phyloP scores from a whole-genome alignment of 2,113 vertebrate genomes.

The Capra hircus region DNA sequence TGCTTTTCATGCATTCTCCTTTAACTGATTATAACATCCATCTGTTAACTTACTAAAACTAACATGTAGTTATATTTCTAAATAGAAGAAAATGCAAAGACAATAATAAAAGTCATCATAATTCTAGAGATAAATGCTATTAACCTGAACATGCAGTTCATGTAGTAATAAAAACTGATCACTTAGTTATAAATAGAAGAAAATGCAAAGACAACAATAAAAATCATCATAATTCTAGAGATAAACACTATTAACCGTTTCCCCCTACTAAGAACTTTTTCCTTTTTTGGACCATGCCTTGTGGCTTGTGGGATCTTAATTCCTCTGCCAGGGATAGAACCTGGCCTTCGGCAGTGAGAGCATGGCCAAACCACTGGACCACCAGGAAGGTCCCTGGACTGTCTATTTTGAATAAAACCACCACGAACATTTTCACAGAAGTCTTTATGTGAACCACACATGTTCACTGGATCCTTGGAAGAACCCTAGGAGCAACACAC shows the following conservation, averaged over 20 bases:
- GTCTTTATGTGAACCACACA: background rate
- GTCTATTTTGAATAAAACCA: background rate
- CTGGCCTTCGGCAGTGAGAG: background rate
- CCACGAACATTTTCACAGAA: background rate
- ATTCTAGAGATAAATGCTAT: background rate
- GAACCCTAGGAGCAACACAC: background rate
- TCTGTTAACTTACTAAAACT: background rate
- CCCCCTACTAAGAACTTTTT: background rate
- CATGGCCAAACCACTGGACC: background rate
- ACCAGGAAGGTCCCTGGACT: background rate
- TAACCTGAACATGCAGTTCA: background rate
- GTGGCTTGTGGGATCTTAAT: background rate
- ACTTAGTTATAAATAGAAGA: background rate
- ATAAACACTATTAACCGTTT: background rate
- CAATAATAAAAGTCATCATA: background rate
- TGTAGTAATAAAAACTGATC: background rate
- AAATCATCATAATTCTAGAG: background rate
- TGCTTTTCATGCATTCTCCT: background rate
- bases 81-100: background rate
- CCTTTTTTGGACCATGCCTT: background rate
- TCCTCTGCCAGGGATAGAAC: background rate
- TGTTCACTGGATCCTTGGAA: background rate
- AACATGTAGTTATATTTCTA: background rate
- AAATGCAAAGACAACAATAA: background rate
- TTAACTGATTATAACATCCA: background rate